These are phyloP conservation scores for Branchinecta lynchi DNA, from an alignment of 1,140 invertebrate genomes.

Conservation along the genomic window DNA sequence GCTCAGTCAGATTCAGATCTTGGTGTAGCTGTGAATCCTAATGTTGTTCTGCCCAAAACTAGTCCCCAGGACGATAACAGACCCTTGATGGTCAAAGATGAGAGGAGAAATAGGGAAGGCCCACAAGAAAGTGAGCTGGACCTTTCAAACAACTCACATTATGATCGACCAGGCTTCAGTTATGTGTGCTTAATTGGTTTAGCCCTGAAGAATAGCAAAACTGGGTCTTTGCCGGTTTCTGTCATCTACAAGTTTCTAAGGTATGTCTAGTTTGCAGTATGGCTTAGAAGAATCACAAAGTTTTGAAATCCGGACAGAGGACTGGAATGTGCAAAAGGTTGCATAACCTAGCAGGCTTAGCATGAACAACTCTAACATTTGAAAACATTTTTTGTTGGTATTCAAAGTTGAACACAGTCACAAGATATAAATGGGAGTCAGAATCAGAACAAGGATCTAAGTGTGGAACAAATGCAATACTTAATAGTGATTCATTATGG, in stretches of 20 bases:
- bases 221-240: neutral
- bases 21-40: neutral
- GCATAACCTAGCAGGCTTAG: no score
- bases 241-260: neutral
- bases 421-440: no score
- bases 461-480: no score
- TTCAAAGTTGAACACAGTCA: no score
- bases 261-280: neutral
- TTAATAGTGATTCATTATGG: no score
- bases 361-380: no score
- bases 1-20: conserved; percentile 1
- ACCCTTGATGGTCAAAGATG: neutral
- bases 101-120: neutral
- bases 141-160: no score
- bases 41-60: conserved; percentile 2
- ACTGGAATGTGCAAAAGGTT: no score
- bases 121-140: neutral
- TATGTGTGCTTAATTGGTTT: neutral
- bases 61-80: neutral
- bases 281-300: no score
- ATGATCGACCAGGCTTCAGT: neutral
- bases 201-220: neutral
- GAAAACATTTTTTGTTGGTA: no score
- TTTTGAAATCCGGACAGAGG: no score
- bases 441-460: no score